Base-by-base conservation (phyloP, 1,140 invertebrate genomes). In the Neoseiulus cucumeris region DNA sequence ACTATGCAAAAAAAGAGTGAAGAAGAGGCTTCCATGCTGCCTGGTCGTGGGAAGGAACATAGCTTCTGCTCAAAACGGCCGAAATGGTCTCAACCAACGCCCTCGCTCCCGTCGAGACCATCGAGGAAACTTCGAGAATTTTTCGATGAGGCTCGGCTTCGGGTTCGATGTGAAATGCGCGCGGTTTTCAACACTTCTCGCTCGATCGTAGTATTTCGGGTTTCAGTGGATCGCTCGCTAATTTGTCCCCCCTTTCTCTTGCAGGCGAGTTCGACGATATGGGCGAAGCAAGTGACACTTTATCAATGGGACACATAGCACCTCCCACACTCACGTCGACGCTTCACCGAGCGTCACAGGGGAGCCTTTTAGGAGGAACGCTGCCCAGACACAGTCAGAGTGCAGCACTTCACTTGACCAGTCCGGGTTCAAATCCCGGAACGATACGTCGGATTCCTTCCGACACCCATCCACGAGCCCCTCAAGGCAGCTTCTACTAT, bases 401-500 rank as follows among this genome's bases (percentile, higher is more conserved):
- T 20, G 22, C 51, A 17, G 51, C 51, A 14, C 51, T 20, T 25
- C 51, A 59, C 51, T 18, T 59, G 51, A 28, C 18, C 45, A 25
- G 25, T 14, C 51, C 51, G 12, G 51, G 51, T 17, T 59, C 51
- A 25, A 59, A 59, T 25, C 51, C 51, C 17, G 22, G 51, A 2
- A 59, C 51, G 14, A 59, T 59, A 25, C 14, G 51, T 59, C 51
- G 51, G 51, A 59, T 59, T 17, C 51, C 51, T 2, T 20, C 51
- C 51, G 51, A 59, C 51, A 59, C 51, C 25, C 51, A 59, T 25
- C 51, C 51, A 17, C 25, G 51, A 59, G 51, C 51, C 51, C 51
- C 51, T 59, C 51, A 59, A 59, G 51, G 51, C 51, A 59, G 51
- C 51, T 59, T 59, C 51, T 59, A 59, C 22, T 59, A 59, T 59